Conservation (phyloP, 2,113 vertebrate species). For the Protomyctophum bolini region DNA sequence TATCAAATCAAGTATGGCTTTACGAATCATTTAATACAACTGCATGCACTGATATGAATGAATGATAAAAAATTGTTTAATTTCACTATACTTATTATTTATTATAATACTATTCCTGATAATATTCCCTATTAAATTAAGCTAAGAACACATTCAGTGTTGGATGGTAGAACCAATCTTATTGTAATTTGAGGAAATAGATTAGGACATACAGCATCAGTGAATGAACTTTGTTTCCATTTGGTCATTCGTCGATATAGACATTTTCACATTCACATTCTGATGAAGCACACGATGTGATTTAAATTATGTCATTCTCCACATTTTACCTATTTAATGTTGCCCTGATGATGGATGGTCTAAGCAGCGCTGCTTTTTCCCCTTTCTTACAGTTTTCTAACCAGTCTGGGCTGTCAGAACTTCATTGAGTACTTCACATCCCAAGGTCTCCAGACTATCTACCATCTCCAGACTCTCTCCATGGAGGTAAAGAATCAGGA, state of each 20-base stretch:
- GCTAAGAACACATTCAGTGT: neutral
- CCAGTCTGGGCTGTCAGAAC: conserved; percentile 97
- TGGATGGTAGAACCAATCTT: neutral
- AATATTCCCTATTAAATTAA: neutral
- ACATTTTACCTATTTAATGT: conserved; percentile 30
- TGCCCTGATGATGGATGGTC: conserved; percentile 52
- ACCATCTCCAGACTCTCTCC: conserved; percentile 96
- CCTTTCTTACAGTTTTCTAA: conserved; percentile 92
- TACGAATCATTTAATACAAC: conserved; percentile 79
- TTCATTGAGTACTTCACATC: conserved; percentile 98
- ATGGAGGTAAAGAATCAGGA: conserved; percentile 87
- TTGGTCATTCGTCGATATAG: conserved; percentile 1
- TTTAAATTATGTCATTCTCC: conserved; percentile 7
- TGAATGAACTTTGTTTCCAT: conserved; percentile 1
- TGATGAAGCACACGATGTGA: neutral
- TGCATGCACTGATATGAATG: conserved; percentile 55
- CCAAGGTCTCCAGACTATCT: conserved; percentile 94
- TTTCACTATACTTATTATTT: neutral
- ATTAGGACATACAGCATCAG: neutral
- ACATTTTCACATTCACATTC: conserved; percentile 6
- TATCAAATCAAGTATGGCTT: conserved; percentile 74
- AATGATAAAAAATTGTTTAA: conserved; percentile 7
- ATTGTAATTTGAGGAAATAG: neutral
- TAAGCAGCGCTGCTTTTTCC: conserved; percentile 79
- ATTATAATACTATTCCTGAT: neutral